Conservation (phyloP, 2,797 vertebrate species). For the Halcyon leucocephala region DNA sequence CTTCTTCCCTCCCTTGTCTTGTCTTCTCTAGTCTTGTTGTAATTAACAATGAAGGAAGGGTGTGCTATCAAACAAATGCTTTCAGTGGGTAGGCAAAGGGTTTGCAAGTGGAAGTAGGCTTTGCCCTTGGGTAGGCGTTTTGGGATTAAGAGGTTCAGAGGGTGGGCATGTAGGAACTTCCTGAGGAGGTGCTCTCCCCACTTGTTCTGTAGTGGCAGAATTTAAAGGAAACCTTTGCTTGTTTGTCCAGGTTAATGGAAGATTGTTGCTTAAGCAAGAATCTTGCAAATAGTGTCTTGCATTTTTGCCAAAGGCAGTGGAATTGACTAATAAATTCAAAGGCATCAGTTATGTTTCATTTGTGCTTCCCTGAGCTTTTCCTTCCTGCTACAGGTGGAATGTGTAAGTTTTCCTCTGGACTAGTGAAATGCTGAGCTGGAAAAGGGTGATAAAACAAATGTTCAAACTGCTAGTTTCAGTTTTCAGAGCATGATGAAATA, state of each 20-base stretch:
- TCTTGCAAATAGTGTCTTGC: background rate
- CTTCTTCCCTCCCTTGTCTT: background rate
- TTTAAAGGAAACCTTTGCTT: background rate
- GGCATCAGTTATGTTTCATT: background rate
- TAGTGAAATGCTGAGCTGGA: background rate
- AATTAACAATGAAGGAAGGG: background rate
- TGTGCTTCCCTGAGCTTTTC: background rate
- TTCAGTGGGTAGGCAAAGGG: background rate
- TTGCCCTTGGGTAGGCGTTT: background rate
- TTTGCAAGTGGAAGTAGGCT: background rate
- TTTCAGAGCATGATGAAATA: background rate
- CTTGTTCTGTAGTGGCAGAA: background rate
- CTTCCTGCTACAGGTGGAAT: background rate
- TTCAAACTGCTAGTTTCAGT: background rate
- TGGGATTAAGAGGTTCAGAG: background rate
- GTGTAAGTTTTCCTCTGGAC: background rate
- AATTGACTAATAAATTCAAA: background rate
- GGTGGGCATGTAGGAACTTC: background rate
- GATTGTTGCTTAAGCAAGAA: background rate
- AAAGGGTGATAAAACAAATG: background rate
- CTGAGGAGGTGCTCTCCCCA: background rate
- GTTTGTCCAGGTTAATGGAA: background rate
- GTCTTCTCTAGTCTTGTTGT: background rate
- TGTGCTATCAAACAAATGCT: background rate
- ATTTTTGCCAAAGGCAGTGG: background rate